These are phyloP conservation scores for Callipepla californica DNA, from an alignment of 2,113 vertebrate species.

Conservation along the genomic window DNA sequence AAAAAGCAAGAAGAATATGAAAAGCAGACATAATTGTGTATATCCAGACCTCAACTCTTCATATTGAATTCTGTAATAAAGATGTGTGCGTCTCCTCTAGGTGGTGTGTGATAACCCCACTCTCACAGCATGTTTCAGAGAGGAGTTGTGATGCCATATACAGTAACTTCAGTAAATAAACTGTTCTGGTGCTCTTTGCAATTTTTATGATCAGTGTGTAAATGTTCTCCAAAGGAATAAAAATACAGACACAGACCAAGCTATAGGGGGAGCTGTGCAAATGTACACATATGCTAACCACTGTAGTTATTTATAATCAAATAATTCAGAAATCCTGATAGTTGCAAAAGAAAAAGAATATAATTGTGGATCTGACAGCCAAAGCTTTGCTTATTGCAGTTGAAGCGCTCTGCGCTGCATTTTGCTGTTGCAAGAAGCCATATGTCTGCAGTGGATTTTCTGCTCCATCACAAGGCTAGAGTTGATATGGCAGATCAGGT, in stretches of 20 bases:
- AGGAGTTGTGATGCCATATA: fast-evolving
- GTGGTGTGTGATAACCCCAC: not conserved
- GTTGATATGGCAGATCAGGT: constrained; percentile 90
- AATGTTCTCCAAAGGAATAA: not conserved
- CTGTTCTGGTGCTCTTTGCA: not conserved
- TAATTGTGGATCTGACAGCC: not conserved
- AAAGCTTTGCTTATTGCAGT: constrained; percentile 72
- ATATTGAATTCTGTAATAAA: not conserved
- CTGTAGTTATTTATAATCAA: not conserved
- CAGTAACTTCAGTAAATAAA: not conserved
- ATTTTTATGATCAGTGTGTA: not conserved
- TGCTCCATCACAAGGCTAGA: constrained; percentile 88
- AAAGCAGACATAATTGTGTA: not conserved
- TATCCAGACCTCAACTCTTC: not conserved
- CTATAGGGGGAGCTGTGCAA: not conserved
- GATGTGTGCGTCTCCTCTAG: not conserved
- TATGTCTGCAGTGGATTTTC: constrained; percentile 80
- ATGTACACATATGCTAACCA: not conserved
- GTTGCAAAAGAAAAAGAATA: not conserved
- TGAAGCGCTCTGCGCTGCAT: constrained; percentile 87
- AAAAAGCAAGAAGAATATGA: not conserved
- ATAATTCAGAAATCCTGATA: not conserved
- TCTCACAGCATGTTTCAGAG: not conserved
- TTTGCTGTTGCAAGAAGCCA: constrained; percentile 86
- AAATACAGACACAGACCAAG: not conserved